phyloP scores from a whole-genome alignment of 2,113 vertebrate genomes.

The Nansenia antarctica region DNA sequence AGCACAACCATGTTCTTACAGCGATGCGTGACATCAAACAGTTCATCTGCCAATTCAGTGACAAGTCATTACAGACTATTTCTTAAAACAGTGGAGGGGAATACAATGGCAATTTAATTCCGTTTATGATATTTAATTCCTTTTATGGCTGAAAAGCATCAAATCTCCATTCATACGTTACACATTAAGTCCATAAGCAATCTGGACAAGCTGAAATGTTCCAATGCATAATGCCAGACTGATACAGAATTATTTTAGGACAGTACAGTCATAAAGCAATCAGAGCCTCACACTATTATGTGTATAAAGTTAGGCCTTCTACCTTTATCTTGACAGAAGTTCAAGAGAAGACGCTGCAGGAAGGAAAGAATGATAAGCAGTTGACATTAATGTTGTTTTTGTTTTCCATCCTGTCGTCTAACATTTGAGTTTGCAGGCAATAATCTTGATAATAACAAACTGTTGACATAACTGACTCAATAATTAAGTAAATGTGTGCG shows the following conservation, averaged over 20 bases:
- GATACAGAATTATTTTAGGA: slow-evolving; percentile 38
- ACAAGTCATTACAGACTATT: too few species aligned
- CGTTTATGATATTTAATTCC: too few species aligned
- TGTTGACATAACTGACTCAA: slow-evolving; percentile 38
- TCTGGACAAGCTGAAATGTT: slow-evolving; percentile 1
- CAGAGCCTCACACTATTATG: slow-evolving; percentile 30
- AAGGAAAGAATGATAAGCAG: slow-evolving; percentile 32
- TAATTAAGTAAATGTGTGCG: too few species aligned
- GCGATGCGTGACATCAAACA: too few species aligned
- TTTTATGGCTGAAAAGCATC: too few species aligned
- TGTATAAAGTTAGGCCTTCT: slow-evolving; percentile 40
- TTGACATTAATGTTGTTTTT: slow-evolving; percentile 26
- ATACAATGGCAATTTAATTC: too few species aligned
- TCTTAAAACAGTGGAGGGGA: too few species aligned
- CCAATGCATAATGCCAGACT: slow-evolving; percentile 48
- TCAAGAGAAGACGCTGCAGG: slow-evolving; percentile 22
- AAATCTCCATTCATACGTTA: too few species aligned
- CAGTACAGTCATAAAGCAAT: slow-evolving; percentile 23
- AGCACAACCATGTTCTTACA: too few species aligned
- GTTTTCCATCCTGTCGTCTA: slow-evolving; percentile 23
- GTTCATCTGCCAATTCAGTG: too few species aligned
- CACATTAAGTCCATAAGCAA: slow-evolving; percentile 8
- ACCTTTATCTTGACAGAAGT: slow-evolving; percentile 33
- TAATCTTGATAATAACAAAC: slow-evolving; percentile 27
- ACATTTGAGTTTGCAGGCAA: slow-evolving; percentile 16